Conservation (phyloP, 2,797 vertebrate genomes). For the Sylvia borin region DNA sequence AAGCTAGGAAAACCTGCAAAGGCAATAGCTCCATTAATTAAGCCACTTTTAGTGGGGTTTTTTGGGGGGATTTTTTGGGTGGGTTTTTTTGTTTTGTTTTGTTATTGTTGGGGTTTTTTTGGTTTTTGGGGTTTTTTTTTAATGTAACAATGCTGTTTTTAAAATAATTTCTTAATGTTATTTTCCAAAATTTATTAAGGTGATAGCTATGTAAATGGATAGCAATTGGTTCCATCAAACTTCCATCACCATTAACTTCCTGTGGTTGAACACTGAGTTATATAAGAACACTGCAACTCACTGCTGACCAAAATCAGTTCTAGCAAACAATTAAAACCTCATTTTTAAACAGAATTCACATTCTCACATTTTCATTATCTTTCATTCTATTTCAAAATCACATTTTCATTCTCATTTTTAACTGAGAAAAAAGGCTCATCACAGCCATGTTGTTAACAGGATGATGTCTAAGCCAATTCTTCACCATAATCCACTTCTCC, state of each 20-base stretch:
- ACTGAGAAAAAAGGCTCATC: not conserved
- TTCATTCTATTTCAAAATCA: not conserved
- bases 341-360: not conserved
- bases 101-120: no score
- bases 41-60: not conserved
- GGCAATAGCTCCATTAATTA: not conserved
- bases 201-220: not conserved
- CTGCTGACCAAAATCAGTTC: not conserved
- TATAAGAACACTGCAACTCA: not conserved
- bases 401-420: not conserved
- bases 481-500: not conserved
- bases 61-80: not conserved
- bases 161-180: not conserved
- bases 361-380: not conserved
- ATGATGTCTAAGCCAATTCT: not conserved
- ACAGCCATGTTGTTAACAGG: not conserved
- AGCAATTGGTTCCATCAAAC: not conserved
- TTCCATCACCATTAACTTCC: not conserved
- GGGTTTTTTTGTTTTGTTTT: no score
- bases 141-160: accelerated
- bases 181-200: not conserved
- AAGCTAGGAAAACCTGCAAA: not conserved
- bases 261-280: not conserved
- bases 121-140: not conserved
- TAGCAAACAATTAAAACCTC: not conserved